A percentile compares a stretch with the other conserved stretches of the same genome.
phyloP scores from a whole-genome alignment of 2,797 vertebrate genomes.

The Pogonophryne albipinna region DNA sequence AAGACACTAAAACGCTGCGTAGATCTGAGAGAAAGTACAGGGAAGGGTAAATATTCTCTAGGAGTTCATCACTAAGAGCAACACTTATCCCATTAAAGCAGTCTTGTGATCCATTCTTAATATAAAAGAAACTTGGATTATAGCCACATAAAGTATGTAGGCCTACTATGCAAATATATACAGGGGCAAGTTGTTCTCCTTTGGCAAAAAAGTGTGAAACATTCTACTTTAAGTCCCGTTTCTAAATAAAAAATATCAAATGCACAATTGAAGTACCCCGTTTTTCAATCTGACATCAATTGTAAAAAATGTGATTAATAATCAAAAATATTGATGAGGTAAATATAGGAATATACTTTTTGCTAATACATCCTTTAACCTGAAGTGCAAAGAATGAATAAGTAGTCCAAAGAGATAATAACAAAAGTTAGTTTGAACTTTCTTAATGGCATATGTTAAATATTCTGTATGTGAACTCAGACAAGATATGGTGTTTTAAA shows the following conservation, averaged over 20 bases:
- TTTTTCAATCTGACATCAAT: background rate
- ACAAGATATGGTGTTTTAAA: slow-evolving; percentile 20
- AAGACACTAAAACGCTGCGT: background rate
- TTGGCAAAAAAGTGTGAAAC: background rate
- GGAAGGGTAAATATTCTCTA: background rate
- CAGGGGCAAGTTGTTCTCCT: background rate
- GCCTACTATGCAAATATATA: background rate
- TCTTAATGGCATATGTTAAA: background rate
- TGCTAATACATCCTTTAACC: too few relatives aligned
- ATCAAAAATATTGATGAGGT: background rate
- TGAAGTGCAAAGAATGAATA: background rate
- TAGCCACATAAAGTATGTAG: background rate
- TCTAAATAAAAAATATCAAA: background rate
- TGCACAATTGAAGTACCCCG: background rate
- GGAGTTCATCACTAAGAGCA: background rate
- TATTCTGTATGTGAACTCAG: background rate
- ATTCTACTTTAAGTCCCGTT: background rate
- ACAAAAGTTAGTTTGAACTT: background rate
- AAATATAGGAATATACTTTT: background rate
- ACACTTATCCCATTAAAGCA: background rate
- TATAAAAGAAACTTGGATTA: background rate
- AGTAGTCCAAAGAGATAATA: background rate
- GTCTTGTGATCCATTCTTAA: background rate
- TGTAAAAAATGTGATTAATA: background rate
- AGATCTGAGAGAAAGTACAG: background rate